Evolutionary conservation across 2,113 vertebrate genomes (phyloP).

Genomic region (Leucoraja erinaceus): DNA sequence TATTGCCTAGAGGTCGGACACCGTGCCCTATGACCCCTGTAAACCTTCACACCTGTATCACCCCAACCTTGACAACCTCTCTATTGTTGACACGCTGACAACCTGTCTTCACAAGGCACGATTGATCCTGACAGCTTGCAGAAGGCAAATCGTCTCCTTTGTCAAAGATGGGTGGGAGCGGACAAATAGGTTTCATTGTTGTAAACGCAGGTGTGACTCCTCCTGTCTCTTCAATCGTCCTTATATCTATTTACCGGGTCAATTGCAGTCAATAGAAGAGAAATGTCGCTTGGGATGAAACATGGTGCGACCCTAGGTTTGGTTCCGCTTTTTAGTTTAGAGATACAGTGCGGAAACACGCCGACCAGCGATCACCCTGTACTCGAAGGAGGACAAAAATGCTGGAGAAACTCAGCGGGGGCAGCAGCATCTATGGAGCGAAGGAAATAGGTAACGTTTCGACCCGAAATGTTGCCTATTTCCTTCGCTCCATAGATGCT

Average conservation of each 20-base stretch:
- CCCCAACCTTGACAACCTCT: slow-evolving; percentile 7
- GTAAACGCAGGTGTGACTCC: slow-evolving; percentile 20
- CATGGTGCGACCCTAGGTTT: not conserved
- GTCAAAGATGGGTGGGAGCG: not conserved
- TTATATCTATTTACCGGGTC: not conserved
- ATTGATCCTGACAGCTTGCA: slow-evolving; percentile 34
- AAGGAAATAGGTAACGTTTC: too few relatives aligned
- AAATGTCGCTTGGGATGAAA: not conserved
- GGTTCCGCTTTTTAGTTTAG: too few relatives aligned
- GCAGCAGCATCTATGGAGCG: too few relatives aligned
- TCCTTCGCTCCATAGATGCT: too few relatives aligned
- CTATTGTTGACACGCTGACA: slow-evolving; percentile 21
- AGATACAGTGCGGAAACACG: too few relatives aligned
- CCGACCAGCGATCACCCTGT: too few relatives aligned
- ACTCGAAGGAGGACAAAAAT: too few relatives aligned
- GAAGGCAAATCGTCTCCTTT: not conserved
- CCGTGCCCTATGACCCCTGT: not conserved
- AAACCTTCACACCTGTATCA: slow-evolving; percentile 27
- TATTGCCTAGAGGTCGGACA: not conserved
- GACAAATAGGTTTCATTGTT: slow-evolving; percentile 25
- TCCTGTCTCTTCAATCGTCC: not conserved
- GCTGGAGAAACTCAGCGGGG: too few relatives aligned
- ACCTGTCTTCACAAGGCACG: not conserved
- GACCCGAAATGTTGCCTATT: too few relatives aligned
- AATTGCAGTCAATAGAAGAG: not conserved